Evolutionary conservation across 2,113 vertebrate genomes (phyloP).

Genomic region (Orthonyx spaldingii): DNA sequence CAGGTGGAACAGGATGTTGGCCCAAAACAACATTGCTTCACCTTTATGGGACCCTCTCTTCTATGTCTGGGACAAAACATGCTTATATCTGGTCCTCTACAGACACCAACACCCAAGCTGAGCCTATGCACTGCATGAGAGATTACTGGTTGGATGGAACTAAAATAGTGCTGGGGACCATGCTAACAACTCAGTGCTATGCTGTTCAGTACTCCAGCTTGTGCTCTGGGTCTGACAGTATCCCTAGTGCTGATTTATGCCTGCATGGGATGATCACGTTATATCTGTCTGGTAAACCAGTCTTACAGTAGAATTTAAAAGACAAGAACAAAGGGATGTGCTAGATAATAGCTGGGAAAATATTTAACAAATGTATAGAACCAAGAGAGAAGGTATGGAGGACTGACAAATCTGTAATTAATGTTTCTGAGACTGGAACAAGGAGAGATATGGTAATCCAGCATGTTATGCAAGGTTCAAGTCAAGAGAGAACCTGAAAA

Average conservation of each 20-base stretch:
- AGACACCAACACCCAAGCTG: rapidly evolving
- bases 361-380: not conserved
- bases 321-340: not conserved
- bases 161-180: not conserved
- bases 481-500: not conserved
- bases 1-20: not conserved
- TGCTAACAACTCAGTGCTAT: not conserved
- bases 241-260: not conserved
- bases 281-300: not conserved
- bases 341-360: not conserved
- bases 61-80: rapidly evolving
- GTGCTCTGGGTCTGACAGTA: not conserved
- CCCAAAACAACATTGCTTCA: not conserved
- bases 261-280: not conserved
- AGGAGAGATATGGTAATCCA: not conserved
- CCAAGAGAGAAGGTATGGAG: not conserved
- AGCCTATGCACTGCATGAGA: not conserved
- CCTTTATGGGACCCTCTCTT: not conserved
- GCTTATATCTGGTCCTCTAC: not conserved
- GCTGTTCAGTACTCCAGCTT: not conserved
- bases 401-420: not conserved
- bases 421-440: not conserved
- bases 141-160: not conserved
- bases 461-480: not conserved
- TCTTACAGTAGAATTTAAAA: not conserved